A percentile compares a stretch with the other conserved stretches of the same genome.
Evolutionary conservation across 2,888 invertebrate genomes (phyloP).

Genomic region (Patella caerulea): DNA sequence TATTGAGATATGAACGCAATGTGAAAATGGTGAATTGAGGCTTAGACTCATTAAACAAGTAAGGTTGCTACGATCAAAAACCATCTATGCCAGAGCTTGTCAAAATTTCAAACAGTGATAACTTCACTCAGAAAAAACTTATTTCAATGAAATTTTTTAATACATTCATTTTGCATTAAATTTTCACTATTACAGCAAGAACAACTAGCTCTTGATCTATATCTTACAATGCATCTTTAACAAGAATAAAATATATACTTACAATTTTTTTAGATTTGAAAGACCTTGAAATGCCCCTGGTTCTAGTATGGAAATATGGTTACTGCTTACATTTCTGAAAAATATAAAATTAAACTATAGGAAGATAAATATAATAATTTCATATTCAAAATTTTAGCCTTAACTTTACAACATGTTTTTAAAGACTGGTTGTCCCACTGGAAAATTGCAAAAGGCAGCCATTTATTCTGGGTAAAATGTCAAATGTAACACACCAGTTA

Average conservation of each 20-base stretch:
- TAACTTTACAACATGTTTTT: neutral
- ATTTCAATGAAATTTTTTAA: no score
- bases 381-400: neutral
- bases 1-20: no score
- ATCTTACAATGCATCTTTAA: no score
- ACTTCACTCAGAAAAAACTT: no score
- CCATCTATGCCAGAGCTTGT: neutral
- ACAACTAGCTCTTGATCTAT: no score
- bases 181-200: no score
- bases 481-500: neutral
- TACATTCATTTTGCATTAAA: no score
- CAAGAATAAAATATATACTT: constrained; percentile 39
- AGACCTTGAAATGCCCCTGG: constrained; percentile 63
- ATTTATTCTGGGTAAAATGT: neutral
- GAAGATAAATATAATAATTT: constrained; percentile 26
- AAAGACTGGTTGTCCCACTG: no score
- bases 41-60: no score
- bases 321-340: constrained; percentile 62
- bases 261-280: constrained; percentile 56
- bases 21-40: no score
- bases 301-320: constrained; percentile 59
- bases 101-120: no score
- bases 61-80: neutral
- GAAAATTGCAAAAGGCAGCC: no score
- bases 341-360: constrained; percentile 28